Conservation (phyloP, 2,888 invertebrate genomes). For the Apoda limacodes region DNA sequence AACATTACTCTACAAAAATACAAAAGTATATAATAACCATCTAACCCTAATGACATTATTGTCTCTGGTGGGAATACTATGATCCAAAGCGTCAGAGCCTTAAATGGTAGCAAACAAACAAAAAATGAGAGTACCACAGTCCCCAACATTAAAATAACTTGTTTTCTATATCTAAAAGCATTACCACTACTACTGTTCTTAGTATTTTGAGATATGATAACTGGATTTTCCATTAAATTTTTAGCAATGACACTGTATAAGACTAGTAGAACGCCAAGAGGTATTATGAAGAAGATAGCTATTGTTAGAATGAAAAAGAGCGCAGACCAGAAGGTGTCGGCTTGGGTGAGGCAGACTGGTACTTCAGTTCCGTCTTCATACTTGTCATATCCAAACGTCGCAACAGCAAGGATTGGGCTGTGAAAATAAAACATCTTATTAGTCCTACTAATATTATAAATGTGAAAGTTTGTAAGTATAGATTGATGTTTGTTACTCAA, state of each 20-base stretch:
- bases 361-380: constrained; percentile 79
- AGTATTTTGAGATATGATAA: constrained; percentile 73
- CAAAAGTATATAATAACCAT: constrained; percentile 84
- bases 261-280: constrained; percentile 82
- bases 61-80: constrained; percentile 81
- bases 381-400: constrained; percentile 78
- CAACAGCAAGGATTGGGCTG: constrained; percentile 89
- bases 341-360: constrained; percentile 85
- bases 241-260: constrained; percentile 89
- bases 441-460: no score
- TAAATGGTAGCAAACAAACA: constrained; percentile 88
- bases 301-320: constrained; percentile 85
- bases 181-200: constrained; percentile 63
- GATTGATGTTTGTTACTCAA: no score
- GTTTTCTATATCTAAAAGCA: constrained; percentile 79
- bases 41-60: constrained; percentile 77
- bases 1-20: constrained; percentile 90
- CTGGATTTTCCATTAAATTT: constrained; percentile 84
- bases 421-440: constrained; percentile 33
- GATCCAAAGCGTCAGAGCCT: constrained; percentile 89
- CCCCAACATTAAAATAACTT: constrained; percentile 89
- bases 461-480: no score
- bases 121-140: constrained; percentile 93
- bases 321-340: constrained; percentile 81
- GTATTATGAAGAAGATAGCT: constrained; percentile 86